phyloP scores from a whole-genome alignment of 2,113 vertebrate species.

The Leiothrix lutea region DNA sequence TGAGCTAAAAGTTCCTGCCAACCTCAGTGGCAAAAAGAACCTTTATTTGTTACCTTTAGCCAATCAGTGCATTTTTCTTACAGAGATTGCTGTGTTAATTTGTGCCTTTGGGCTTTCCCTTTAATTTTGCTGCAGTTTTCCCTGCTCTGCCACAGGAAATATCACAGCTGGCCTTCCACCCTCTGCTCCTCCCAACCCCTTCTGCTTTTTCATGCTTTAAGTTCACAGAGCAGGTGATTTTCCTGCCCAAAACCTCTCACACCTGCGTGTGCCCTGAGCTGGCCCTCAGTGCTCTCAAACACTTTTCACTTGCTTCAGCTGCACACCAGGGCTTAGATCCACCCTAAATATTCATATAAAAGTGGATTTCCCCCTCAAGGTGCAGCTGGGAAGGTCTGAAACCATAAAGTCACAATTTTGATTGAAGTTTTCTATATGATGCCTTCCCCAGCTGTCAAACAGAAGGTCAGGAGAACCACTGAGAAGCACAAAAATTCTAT shows the following conservation, averaged over 20 bases:
- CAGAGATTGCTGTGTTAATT: neutral
- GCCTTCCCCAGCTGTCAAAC: constrained; percentile 54
- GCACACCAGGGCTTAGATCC: neutral
- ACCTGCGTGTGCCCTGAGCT: neutral
- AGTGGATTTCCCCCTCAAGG: neutral
- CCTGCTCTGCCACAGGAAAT: neutral
- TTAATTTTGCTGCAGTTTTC: neutral
- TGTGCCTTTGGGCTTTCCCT: neutral
- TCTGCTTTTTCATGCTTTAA: neutral
- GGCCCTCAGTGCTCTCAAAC: neutral
- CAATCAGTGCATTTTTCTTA: neutral
- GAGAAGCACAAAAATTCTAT: constrained; percentile 50
- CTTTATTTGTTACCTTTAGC: neutral
- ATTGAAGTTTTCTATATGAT: constrained; percentile 68
- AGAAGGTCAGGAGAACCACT: constrained; percentile 66
- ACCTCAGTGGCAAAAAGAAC: neutral
- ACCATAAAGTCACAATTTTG: neutral
- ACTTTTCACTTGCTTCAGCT: neutral
- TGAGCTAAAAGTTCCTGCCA: neutral
- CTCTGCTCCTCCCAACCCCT: neutral
- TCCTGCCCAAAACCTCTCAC: neutral
- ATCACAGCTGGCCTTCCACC: neutral
- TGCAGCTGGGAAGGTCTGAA: neutral
- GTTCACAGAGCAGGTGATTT: neutral
- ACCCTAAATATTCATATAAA: neutral